A percentile compares a stretch with the other conserved stretches of the same genome.
These are phyloP conservation scores for Drosophila maculinotata DNA, from an alignment of 2,888 invertebrate genomes.

Conservation along the genomic window DNA sequence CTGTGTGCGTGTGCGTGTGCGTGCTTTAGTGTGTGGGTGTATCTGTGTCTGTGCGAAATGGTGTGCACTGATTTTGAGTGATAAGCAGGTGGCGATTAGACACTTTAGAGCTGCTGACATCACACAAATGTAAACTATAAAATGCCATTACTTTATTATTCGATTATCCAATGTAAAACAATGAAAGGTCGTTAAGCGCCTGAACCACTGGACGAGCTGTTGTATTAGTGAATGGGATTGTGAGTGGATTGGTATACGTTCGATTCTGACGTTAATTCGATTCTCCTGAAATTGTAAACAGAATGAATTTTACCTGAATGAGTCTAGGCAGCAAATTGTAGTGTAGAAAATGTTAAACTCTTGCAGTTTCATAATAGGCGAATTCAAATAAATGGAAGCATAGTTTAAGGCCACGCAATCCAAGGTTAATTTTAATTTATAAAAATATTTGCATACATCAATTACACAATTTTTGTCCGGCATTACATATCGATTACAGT, in stretches of 20 bases:
- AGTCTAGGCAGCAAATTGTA: too few relatives aligned
- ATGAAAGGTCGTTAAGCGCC: background rate
- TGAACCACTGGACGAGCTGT: background rate
- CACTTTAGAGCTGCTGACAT: conserved; percentile 30
- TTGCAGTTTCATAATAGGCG: too few relatives aligned
- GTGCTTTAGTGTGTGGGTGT: conserved; percentile 9
- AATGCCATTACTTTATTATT: conserved; percentile 51
- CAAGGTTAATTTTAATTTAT: too few relatives aligned
- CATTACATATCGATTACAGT: background rate
- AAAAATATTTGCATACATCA: too few relatives aligned
- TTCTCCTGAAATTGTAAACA: too few relatives aligned
- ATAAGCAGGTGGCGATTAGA: conserved; percentile 38
- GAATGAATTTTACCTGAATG: too few relatives aligned
- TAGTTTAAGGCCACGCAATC: too few relatives aligned
- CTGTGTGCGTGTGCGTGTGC: conserved; percentile 8
- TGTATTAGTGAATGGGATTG: background rate
- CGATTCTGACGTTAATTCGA: too few relatives aligned
- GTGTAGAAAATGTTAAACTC: too few relatives aligned
- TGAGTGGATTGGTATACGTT: background rate
- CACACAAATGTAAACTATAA: conserved; percentile 29
- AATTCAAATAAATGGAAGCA: too few relatives aligned
- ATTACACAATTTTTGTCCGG: too few relatives aligned
- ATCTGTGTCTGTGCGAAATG: background rate
- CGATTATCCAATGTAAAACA: conserved; percentile 19
- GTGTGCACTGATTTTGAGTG: conserved; percentile 49